phyloP scores from a whole-genome alignment of 2,113 vertebrate genomes.

The Ophiodon elongatus region DNA sequence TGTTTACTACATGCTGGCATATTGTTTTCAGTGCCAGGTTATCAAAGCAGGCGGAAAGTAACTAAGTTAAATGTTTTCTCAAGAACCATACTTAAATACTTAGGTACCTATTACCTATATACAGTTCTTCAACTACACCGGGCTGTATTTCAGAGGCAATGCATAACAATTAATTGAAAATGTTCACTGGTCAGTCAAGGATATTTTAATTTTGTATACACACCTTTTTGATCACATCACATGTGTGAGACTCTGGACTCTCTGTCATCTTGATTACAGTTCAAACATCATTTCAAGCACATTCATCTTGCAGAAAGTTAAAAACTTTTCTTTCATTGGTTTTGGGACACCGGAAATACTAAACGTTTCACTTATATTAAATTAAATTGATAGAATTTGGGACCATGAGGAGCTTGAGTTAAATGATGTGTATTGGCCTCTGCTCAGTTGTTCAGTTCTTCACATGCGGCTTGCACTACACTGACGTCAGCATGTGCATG shows the following conservation, averaged over 20 bases:
- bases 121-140: not conserved
- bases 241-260: not conserved
- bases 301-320: not conserved
- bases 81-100: not conserved
- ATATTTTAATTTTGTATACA: not conserved
- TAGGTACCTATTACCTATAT: not conserved
- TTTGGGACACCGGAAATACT: not conserved
- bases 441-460: not conserved
- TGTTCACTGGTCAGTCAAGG: not conserved
- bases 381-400: not conserved
- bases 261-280: not conserved
- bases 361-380: not conserved
- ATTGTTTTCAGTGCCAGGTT: not conserved
- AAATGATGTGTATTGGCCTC: not conserved
- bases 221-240: not conserved
- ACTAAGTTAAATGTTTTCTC: not conserved
- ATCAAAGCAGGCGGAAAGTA: not conserved
- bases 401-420: not conserved
- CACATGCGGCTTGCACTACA: constrained; percentile 1
- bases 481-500: constrained; percentile 59
- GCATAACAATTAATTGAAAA: not conserved
- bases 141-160: not conserved
- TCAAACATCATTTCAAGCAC: not conserved
- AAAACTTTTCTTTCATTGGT: not conserved
- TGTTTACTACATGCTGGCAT: too few species aligned